Evolutionary conservation across 2,797 vertebrate genomes (phyloP).

Genomic region (Synanceia verrucosa): DNA sequence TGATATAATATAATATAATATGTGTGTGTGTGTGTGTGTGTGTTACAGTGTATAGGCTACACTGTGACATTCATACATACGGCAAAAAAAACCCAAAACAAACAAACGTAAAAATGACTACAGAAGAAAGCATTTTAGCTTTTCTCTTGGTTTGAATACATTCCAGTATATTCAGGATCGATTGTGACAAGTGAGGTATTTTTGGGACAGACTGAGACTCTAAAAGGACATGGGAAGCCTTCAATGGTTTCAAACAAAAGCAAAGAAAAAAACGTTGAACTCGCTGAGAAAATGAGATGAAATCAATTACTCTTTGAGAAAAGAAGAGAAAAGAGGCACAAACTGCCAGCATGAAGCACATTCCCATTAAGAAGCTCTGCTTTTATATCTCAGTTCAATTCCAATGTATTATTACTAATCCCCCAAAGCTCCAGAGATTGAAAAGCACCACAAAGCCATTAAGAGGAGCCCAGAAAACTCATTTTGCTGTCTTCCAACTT

Average conservation of each 20-base stretch:
- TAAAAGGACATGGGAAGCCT: neutral
- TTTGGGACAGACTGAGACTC: neutral
- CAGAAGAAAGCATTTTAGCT: neutral
- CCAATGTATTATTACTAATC: constrained; percentile 24
- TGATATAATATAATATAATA: no score
- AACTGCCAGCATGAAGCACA: neutral
- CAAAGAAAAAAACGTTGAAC: neutral
- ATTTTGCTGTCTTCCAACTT: constrained; percentile 16
- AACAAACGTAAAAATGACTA: no score
- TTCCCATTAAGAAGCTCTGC: neutral
- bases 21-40: no score
- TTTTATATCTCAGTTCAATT: constrained; percentile 1
- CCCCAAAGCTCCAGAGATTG: constrained; percentile 19
- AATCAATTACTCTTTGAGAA: constrained; percentile 7
- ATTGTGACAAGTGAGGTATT: neutral
- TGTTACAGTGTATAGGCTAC: no score
- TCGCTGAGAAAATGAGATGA: neutral
- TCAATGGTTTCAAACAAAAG: neutral
- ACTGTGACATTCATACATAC: no score
- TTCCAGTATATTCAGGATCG: no score
- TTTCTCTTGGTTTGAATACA: neutral
- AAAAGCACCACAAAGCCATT: constrained; percentile 22
- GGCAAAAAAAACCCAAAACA: no score
- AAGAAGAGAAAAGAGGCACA: neutral
- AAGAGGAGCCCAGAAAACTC: constrained; percentile 16